Conservation (phyloP, 2,888 invertebrate genomes). For the Dasysyrphus tricinctus region DNA sequence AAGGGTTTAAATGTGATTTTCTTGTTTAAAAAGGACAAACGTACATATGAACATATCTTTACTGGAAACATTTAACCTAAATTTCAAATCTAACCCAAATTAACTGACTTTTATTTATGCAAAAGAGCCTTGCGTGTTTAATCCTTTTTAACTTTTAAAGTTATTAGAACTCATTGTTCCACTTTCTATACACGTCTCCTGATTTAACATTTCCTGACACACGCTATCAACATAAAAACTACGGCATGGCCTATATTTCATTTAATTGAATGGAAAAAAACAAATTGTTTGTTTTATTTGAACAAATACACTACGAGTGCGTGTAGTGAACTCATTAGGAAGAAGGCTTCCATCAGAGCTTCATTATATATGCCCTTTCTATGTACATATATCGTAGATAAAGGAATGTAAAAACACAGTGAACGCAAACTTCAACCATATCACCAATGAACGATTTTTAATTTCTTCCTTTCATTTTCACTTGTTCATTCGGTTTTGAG, state of each 20-base stretch:
- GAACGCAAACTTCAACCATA: not conserved
- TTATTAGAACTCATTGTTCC: slow-evolving; percentile 33
- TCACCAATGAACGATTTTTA: not conserved
- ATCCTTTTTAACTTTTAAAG: not conserved
- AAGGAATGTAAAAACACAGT: not conserved
- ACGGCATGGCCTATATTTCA: slow-evolving; percentile 17
- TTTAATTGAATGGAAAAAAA: slow-evolving; percentile 12
- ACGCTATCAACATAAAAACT: slow-evolving; percentile 26
- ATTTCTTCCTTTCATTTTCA: not conserved
- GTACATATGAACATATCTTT: not conserved
- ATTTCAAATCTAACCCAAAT: not conserved
- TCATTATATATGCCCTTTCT: not conserved
- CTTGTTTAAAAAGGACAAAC: not conserved
- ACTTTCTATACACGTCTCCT: not conserved
- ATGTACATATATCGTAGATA: not conserved
- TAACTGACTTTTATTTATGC: not conserved
- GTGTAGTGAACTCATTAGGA: slow-evolving; percentile 22
- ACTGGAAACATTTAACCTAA: not conserved
- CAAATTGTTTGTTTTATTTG: slow-evolving; percentile 5
- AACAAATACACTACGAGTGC: not conserved
- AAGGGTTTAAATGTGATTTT: not conserved
- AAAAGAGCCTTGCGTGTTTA: slow-evolving; percentile 4
- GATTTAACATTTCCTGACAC: slow-evolving; percentile 15
- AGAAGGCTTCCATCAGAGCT: not conserved
- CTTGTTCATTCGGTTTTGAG: not conserved